Conservation (phyloP, 2,797 vertebrate genomes). For the Sarcophilus harrisii region DNA sequence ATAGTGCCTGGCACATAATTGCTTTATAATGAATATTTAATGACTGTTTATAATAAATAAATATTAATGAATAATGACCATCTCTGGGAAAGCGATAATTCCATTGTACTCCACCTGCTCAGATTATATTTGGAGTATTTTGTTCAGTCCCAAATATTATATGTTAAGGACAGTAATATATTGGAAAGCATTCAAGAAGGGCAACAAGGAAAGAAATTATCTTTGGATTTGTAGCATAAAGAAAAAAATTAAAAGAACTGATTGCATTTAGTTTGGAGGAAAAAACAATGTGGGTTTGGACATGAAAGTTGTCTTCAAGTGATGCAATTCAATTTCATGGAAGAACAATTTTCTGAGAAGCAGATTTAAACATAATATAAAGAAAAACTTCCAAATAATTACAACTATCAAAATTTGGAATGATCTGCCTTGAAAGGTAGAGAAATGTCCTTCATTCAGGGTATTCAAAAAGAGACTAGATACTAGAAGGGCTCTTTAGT, state of each 20-base stretch:
- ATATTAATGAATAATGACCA: neutral
- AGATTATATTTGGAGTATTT: neutral
- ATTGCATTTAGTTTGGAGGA: neutral
- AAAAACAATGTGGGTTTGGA: neutral
- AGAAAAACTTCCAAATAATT: neutral
- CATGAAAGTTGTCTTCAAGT: neutral
- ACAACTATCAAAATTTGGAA: neutral
- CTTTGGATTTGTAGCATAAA: neutral
- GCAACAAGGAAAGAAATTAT: neutral
- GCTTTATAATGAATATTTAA: too few species aligned
- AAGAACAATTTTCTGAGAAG: neutral
- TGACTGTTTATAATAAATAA: neutral
- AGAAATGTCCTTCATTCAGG: neutral
- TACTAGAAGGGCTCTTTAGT: too few species aligned
- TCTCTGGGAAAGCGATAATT: neutral
- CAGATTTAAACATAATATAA: neutral
- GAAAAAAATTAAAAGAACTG: neutral
- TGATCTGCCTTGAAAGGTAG: neutral
- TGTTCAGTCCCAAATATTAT: neutral
- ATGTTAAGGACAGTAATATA: neutral
- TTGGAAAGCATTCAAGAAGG: neutral
- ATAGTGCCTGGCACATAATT: neutral
- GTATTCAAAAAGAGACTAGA: neutral
- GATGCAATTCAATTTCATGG: neutral
- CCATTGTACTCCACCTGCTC: neutral